Base-by-base conservation (phyloP, 2,113 vertebrate genomes). In the Gambusia affinis region DNA sequence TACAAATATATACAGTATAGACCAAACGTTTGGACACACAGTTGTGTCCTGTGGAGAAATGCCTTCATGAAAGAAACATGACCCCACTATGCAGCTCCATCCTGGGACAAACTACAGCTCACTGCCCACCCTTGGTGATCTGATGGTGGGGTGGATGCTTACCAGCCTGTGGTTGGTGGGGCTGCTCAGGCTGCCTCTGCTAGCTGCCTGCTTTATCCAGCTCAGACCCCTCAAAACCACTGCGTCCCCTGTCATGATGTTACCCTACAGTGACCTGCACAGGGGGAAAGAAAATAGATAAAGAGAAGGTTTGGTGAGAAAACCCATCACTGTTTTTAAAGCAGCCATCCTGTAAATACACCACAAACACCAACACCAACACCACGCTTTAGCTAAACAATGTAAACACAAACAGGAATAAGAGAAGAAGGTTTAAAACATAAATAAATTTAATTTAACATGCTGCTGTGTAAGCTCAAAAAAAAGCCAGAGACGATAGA, bases 231-330 rank as follows among this genome's bases (percentile, higher is more conserved):
- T 88, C 87, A 87, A 76, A 30, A 93, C 73, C 65, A 92, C 81
- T 6, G 42, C 37, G 69, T 94, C 92, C 5, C 86, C 88, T 3
- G 89, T 75, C 92, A 94, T 92, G 73, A 15, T 70, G 80, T 4
- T 14, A 60, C 60, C 35, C 66, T 29, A 15, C 42, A 69, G 60
- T 66, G 37, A 77, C 71, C 88, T 85, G 67, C 65, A 73, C 14
- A 28, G 27, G 39, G 12, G 27, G 3, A 3, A 31, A 63, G 22
- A 5, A 19, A 42, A 42, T 4, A 15, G 3, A 12, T 47, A 47
- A 47, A 47, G 15, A 19, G 44, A 15, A 19, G 17, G 44, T 5
- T 47, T 47, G 17, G 44, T 47, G 44, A 19, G 44, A 24, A 57
- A 57, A n/a, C 22, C 51, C 22, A 57, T n/a, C 51, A 3, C 3